Evolutionary conservation across 2,888 invertebrate genomes (phyloP).

Genomic region (Bhutanitis thaidina): DNA sequence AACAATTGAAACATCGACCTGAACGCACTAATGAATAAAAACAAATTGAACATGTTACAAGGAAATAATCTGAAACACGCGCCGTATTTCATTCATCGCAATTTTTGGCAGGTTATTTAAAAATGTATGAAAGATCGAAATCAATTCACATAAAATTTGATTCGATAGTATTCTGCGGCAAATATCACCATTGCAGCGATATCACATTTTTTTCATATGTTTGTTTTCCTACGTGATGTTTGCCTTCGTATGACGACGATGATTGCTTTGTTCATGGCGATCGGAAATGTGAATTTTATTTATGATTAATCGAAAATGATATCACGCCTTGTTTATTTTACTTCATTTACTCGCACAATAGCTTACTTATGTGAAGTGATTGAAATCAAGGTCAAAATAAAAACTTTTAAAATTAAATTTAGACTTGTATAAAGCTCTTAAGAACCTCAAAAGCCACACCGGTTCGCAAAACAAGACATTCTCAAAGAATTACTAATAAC

Average conservation of each 20-base stretch:
- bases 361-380: neutral
- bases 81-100: constrained; percentile 6
- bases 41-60: constrained; percentile 10
- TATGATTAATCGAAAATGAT: constrained; percentile 4
- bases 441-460: no score
- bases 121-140: constrained; percentile 20
- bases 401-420: no score
- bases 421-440: no score
- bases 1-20: neutral
- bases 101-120: constrained; percentile 17
- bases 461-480: no score
- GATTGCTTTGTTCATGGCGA: constrained; percentile 10
- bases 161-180: constrained; percentile 14
- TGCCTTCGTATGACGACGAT: neutral
- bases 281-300: constrained; percentile 6
- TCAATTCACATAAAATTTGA: constrained; percentile 14
- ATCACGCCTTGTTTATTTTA: neutral
- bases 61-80: constrained; percentile 2
- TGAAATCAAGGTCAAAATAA: no score
- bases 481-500: no score
- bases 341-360: neutral
- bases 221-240: constrained; percentile 9
- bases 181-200: neutral
- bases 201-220: constrained; percentile 9
- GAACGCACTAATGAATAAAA: neutral